Conservation (phyloP, 2,888 invertebrate genomes). For the Mesorhabditis sp. region DNA sequence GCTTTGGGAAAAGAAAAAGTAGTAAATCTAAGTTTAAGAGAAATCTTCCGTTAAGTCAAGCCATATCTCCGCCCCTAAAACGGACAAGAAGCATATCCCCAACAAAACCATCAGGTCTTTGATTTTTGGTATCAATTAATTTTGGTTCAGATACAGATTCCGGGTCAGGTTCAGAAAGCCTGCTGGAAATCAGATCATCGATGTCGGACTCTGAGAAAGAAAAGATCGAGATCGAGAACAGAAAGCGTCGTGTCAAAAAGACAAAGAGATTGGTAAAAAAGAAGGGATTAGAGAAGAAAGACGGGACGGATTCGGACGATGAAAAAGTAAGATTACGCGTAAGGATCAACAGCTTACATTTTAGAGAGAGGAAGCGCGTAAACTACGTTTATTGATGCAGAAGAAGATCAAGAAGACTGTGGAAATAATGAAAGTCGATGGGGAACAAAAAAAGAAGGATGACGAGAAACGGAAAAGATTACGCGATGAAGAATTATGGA, state of each 20-base stretch:
- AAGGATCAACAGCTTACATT: neutral
- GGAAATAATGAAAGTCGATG: neutral
- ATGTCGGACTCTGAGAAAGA: conserved; percentile 56
- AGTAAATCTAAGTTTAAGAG: neutral
- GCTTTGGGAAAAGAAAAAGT: neutral
- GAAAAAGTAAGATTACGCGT: neutral
- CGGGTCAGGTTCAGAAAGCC: neutral
- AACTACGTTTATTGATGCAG: conserved; percentile 4
- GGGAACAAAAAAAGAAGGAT: neutral
- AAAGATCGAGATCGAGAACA: conserved; percentile 49
- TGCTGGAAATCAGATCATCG: conserved; percentile 31
- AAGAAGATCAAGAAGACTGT: conserved; percentile 1
- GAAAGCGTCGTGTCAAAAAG: conserved; percentile 44
- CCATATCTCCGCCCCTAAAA: neutral
- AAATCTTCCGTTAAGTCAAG: neutral
- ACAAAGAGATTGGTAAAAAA: conserved; percentile 44
- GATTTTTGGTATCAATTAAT: too few relatives aligned
- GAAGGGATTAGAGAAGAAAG: neutral
- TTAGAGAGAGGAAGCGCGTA: conserved; percentile 4
- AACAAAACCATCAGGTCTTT: neutral
- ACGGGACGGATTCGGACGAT: neutral
- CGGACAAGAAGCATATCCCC: neutral
- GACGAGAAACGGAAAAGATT: neutral
- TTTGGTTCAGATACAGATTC: neutral
- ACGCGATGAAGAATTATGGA: neutral